These are phyloP conservation scores for Halcyon chelicuti DNA, from an alignment of 2,797 vertebrate genomes.

Conservation along the genomic window DNA sequence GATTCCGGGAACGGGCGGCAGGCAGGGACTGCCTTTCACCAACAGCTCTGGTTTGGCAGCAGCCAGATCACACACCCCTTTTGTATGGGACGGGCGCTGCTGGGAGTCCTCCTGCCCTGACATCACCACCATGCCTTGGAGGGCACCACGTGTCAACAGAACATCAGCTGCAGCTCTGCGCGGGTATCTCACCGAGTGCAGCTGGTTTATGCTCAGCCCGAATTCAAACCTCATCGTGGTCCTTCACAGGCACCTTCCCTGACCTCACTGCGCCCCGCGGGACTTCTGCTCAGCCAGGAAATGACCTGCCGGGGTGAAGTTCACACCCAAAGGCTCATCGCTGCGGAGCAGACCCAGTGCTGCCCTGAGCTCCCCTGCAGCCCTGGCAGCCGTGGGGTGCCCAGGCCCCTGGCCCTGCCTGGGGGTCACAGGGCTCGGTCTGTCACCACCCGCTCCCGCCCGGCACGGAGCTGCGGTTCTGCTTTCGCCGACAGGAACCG, in stretches of 20 bases:
- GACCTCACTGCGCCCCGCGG: neutral
- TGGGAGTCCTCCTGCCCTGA: neutral
- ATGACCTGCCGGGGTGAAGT: no score
- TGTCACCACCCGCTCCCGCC: no score
- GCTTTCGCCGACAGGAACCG: neutral
- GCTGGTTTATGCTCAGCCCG: neutral
- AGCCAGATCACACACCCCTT: neutral
- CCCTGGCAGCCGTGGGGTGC: no score
- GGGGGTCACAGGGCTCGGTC: neutral
- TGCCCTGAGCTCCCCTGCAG: neutral
- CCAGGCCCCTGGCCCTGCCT: neutral
- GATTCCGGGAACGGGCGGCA: neutral
- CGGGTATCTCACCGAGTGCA: neutral
- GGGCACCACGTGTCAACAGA: neutral
- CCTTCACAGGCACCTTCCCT: neutral
- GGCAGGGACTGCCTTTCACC: neutral
- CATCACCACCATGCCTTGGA: neutral
- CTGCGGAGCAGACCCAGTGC: no score
- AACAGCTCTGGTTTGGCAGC: neutral
- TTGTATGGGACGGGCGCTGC: neutral
- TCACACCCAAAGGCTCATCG: no score
- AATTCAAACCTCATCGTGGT: neutral
- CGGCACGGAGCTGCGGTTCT: rapidly evolving
- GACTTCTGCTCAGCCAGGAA: no score
- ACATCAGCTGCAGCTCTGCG: no score